phyloP scores from a whole-genome alignment of 2,797 vertebrate species.

The Trichosurus vulpecula region DNA sequence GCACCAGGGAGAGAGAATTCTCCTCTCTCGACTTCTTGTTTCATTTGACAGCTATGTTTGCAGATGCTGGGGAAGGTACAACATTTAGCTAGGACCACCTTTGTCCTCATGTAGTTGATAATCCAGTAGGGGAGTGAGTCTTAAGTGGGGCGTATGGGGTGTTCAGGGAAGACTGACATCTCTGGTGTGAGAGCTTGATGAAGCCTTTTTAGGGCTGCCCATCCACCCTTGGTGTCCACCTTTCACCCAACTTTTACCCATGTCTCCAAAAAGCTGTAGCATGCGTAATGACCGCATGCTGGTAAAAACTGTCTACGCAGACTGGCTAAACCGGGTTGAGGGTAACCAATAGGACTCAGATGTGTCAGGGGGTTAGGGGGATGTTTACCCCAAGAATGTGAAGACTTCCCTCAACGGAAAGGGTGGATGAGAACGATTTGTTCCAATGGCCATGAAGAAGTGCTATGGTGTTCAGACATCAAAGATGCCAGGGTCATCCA shows the following conservation, averaged over 20 bases:
- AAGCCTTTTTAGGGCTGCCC: background rate
- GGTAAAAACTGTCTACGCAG: background rate
- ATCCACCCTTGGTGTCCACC: background rate
- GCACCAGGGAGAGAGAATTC: background rate
- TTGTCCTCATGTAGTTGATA: background rate
- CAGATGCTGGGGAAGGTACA: background rate
- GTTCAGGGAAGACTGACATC: background rate
- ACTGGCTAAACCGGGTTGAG: background rate
- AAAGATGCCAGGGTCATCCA: background rate
- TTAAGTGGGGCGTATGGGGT: background rate
- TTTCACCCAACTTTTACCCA: too few species aligned
- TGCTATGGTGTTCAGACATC: background rate
- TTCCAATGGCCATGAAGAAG: too few species aligned
- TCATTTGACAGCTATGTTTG: background rate
- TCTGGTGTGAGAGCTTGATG: background rate
- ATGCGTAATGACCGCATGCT: background rate
- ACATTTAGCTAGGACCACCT: background rate
- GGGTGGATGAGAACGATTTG: background rate
- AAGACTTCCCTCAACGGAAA: background rate
- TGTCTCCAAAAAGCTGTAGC: background rate
- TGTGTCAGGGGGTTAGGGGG: background rate
- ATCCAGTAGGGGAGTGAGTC: background rate
- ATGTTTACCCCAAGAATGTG: background rate
- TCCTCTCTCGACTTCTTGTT: background rate
- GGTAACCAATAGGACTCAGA: background rate